These are phyloP conservation scores for Labeo rohita DNA, from an alignment of 2,113 vertebrate species.

Conservation along the genomic window DNA sequence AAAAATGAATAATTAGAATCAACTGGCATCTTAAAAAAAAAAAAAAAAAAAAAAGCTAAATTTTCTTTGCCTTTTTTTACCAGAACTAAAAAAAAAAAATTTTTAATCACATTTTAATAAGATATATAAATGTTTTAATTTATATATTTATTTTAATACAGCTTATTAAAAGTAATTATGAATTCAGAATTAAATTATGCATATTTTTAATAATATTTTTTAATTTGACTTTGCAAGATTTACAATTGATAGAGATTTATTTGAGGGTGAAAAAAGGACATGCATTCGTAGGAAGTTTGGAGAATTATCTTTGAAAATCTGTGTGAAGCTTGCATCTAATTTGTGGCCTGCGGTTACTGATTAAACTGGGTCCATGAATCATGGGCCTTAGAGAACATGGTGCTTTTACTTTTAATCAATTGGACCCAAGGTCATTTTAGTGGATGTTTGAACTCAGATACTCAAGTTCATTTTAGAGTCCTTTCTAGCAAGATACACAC, in stretches of 20 bases:
- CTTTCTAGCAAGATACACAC: neutral
- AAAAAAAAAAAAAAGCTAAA: neutral
- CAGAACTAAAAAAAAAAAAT: neutral
- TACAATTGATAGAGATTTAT: neutral
- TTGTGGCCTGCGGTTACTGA: conserved; percentile 14
- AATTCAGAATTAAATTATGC: neutral
- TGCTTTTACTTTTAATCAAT: conserved; percentile 27
- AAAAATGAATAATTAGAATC: neutral
- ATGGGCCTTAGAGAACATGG: conserved; percentile 19
- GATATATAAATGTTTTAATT: neutral
- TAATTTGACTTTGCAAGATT: neutral
- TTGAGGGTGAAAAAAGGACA: neutral
- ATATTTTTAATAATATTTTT: neutral
- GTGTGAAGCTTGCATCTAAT: conserved; percentile 6
- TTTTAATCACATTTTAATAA: neutral
- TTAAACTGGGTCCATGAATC: conserved; percentile 19
- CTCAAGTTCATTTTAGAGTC: neutral
- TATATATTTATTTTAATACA: neutral
- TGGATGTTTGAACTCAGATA: neutral
- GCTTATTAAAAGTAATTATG: neutral
- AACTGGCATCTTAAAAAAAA: neutral
- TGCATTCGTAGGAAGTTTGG: neutral
- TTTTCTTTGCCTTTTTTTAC: neutral
- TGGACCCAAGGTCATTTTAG: conserved; percentile 15
- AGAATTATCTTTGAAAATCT: conserved; percentile 3